Evolutionary conservation across 1,140 invertebrate genomes (phyloP).

Genomic region (Catajapyx aquilonaris): DNA sequence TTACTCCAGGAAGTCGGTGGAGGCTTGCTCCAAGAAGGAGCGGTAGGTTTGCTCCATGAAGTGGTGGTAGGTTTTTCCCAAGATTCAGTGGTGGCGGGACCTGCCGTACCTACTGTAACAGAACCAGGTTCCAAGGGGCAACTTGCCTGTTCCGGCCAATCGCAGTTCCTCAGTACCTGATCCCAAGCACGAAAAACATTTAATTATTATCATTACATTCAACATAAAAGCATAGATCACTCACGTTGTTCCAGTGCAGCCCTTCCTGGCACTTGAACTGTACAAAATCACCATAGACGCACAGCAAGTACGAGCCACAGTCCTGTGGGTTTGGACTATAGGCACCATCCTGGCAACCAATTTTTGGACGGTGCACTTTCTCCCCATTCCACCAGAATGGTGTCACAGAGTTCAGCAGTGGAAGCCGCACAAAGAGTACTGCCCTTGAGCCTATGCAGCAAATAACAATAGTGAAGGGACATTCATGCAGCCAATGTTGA

Average conservation of each 20-base stretch:
- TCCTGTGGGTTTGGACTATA: constrained; percentile 38
- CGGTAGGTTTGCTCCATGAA: constrained; percentile 6
- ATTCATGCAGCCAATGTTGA: too few species aligned
- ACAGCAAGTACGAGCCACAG: constrained; percentile 50
- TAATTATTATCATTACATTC: background rate
- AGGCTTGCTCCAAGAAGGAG: constrained; percentile 1
- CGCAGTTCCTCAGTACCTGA: constrained; percentile 33
- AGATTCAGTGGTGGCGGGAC: constrained; percentile 11
- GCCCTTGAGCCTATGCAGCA: too few species aligned
- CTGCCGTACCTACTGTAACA: constrained; percentile 12
- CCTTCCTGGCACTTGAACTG: constrained; percentile 46
- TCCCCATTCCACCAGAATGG: background rate
- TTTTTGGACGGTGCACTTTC: background rate
- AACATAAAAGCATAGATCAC: constrained; percentile 8
- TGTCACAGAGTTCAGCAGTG: background rate
- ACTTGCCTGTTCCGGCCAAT: constrained; percentile 50
- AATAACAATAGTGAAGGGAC: too few species aligned
- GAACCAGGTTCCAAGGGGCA: constrained; percentile 22
- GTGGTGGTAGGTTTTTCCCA: constrained; percentile 7
- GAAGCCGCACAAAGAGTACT: too few species aligned
- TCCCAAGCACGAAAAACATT: background rate
- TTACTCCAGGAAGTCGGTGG: background rate
- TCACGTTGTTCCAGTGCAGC: constrained; percentile 52
- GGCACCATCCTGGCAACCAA: constrained; percentile 34
- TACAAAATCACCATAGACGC: constrained; percentile 52